phyloP scores from a whole-genome alignment of 2,888 invertebrate species.

The Drosophila paramelanica region DNA sequence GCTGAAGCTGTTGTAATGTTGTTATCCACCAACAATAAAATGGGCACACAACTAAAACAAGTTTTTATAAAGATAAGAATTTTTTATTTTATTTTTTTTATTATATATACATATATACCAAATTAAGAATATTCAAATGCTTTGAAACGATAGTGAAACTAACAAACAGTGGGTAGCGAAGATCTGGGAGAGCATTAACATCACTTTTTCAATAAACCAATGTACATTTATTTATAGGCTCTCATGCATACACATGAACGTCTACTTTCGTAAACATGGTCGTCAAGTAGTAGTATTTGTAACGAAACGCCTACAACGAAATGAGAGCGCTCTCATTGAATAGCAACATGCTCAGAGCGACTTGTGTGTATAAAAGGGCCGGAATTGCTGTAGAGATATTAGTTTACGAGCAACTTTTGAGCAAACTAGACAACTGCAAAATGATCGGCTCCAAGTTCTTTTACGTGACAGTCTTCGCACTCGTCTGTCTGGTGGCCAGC shows the following conservation, averaged over 20 bases:
- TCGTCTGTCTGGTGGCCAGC: conserved; percentile 18
- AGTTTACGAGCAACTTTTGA: conserved; percentile 20
- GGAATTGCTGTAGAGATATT: neutral
- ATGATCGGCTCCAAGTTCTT: conserved; percentile 31
- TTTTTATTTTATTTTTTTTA: neutral
- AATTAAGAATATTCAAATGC: too few relatives aligned
- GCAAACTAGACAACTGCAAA: neutral
- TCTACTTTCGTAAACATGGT: neutral
- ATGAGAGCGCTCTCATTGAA: neutral
- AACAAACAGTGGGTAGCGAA: neutral
- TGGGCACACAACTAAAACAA: neutral
- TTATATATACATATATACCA: too few relatives aligned
- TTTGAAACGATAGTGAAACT: neutral
- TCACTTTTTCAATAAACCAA: neutral
- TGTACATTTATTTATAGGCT: neutral
- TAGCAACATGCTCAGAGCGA: neutral
- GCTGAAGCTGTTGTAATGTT: neutral
- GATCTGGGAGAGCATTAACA: neutral
- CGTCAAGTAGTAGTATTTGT: neutral
- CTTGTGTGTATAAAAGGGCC: conserved; percentile 18
- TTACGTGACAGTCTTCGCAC: conserved; percentile 30
- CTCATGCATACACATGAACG: neutral
- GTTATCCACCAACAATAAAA: neutral
- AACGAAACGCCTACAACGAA: neutral
- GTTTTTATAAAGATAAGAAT: too few relatives aligned